phyloP scores from a whole-genome alignment of 2,797 vertebrate species.

The Pangasius krempfi region DNA sequence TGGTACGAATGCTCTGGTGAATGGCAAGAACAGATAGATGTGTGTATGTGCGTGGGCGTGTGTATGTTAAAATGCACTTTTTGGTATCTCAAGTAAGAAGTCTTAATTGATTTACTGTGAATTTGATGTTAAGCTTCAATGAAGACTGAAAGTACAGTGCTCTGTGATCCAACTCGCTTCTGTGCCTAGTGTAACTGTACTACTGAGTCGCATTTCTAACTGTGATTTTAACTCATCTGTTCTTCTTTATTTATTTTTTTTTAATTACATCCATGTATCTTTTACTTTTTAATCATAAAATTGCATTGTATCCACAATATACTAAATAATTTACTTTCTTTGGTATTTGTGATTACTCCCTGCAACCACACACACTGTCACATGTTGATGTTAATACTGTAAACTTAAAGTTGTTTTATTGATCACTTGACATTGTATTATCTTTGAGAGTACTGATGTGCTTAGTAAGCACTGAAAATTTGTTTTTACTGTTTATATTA shows the following conservation, averaged over 20 bases:
- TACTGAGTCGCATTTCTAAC: slow-evolving; percentile 73
- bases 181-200: slow-evolving; percentile 70
- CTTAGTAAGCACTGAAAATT: slow-evolving; percentile 69
- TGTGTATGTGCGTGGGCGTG: neutral
- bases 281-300: slow-evolving; percentile 36
- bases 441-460: neutral
- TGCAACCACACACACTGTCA: slow-evolving; percentile 3
- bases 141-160: slow-evolving; percentile 54
- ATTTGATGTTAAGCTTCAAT: slow-evolving; percentile 49
- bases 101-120: slow-evolving; percentile 56
- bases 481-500: slow-evolving; percentile 46
- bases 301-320: neutral
- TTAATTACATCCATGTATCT: slow-evolving; percentile 66
- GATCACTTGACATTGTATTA: neutral
- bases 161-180: slow-evolving; percentile 57
- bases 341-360: slow-evolving; percentile 53
- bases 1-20: slow-evolving; percentile 26
- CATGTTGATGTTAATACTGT: slow-evolving; percentile 18
- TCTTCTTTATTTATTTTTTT: slow-evolving; percentile 71
- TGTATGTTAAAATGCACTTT: slow-evolving; percentile 59
- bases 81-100: slow-evolving; percentile 50
- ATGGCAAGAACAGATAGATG: slow-evolving; percentile 7
- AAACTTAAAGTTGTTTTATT: slow-evolving; percentile 59
- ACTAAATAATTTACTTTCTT: slow-evolving; percentile 14
- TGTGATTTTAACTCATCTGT: slow-evolving; percentile 57